Evolutionary conservation across 1,140 invertebrate genomes (phyloP), one percentile per base, ranked within the genome.

Genomic region (Heterodera carotae): DNA sequence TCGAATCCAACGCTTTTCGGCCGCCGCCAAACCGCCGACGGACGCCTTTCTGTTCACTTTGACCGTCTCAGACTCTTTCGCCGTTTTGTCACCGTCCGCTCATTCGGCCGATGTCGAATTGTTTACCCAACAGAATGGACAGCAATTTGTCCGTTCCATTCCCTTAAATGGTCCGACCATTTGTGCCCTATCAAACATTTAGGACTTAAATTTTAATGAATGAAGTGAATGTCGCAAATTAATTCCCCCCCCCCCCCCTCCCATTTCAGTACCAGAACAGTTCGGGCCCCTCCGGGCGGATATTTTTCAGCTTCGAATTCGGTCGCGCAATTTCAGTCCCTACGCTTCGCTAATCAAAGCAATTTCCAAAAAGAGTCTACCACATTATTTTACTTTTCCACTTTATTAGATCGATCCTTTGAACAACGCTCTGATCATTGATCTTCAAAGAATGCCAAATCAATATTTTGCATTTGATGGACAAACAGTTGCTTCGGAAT

Each of bases 401-500:
- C 62, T 10, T 34, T 66, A 2, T 2, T 27, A 66, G 62, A 62
- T 74, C 33, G 59, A 56, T 62, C 56, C 72, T 8, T 25, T 74
- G 64, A 56, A 64, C 64, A 74, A 74, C 34, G 10, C 64, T 15
- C 36, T 74, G 59, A 74, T 74, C 34, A 27, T 74, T 27, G 25
- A 62, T 22, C 64, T 74, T 39, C 36, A 29, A 6, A 43, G 36
- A 22, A 31, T 62, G 39, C 56, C 72, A 10, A 62, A 6, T 29
- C 72, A 74, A 25, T 74, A 74, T 62, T 74, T 74, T 25, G 59
- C 27, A 56, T 66, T 66, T 62, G 72, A 74, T 36, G 72, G 72
- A 33, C 31, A 74, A 22, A 59, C 4, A 56, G 66, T 74, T 22
- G 64, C 43, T n/a, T 10, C 33, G 22, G 72, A 56, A 59, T 74